Percentiles rank a stretch among this genome's conserved stretches.
These are phyloP conservation scores for Sebastes goodei DNA, from an alignment of 2,797 vertebrate species.

Conservation along the genomic window DNA sequence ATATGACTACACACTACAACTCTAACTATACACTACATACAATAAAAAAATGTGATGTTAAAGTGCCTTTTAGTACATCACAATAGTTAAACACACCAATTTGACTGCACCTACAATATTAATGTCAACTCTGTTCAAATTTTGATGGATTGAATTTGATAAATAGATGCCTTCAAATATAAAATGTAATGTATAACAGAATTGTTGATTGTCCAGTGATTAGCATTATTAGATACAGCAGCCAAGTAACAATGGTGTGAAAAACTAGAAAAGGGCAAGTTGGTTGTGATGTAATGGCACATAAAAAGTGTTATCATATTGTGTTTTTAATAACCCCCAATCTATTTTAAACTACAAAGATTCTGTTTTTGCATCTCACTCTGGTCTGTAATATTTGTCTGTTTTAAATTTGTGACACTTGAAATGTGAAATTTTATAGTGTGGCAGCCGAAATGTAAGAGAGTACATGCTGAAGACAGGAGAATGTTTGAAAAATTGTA, in stretches of 20 bases:
- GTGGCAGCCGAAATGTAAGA: constrained; percentile 22
- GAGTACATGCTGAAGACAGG: constrained; percentile 72
- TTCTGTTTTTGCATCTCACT: background rate
- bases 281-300: background rate
- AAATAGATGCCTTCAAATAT: background rate
- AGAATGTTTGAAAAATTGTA: constrained; percentile 55
- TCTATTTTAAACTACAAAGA: background rate
- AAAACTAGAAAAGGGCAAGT: background rate
- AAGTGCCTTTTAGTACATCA: constrained; percentile 64
- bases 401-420: constrained; percentile 25
- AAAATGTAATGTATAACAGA: background rate
- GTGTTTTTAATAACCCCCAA: background rate
- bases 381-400: constrained; percentile 14
- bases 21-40: background rate
- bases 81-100: constrained; percentile 16
- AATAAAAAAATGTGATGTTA: background rate
- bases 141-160: background rate
- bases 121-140: background rate
- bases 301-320: background rate
- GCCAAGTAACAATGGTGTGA: background rate
- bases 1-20: background rate
- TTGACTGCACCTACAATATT: background rate
- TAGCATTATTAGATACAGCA: background rate
- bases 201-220: background rate
- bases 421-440: constrained; percentile 21